Evolutionary conservation across 2,113 vertebrate species (phyloP).

Genomic region (Neotragus pygmaeus): DNA sequence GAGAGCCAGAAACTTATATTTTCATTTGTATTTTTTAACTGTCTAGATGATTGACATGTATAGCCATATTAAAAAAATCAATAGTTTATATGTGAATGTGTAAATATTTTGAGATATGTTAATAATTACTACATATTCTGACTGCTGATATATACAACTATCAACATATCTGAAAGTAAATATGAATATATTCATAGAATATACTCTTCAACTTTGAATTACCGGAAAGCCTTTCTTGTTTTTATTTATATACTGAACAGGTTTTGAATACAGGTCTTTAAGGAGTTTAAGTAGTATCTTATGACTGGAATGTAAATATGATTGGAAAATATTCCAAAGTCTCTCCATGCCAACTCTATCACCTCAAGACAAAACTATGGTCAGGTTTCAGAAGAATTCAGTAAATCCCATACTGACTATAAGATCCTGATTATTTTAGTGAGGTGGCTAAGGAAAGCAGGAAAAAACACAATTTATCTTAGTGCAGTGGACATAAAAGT

Average conservation of each 20-base stretch:
- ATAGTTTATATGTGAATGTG: background rate
- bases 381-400: conserved; percentile 5
- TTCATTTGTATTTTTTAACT: background rate
- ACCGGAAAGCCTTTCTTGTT: background rate
- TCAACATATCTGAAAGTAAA: background rate
- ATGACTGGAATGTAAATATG: background rate
- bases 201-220: background rate
- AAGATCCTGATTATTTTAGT: conserved; percentile 26
- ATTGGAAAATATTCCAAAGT: background rate
- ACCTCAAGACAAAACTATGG: background rate
- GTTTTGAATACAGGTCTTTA: background rate
- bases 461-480: background rate
- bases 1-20: background rate
- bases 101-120: background rate
- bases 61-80: background rate
- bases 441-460: background rate
- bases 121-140: background rate
- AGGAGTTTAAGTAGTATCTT: background rate
- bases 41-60: background rate
- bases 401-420: background rate
- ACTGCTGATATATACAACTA: background rate
- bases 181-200: background rate
- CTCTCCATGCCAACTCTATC: background rate
- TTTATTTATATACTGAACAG: background rate
- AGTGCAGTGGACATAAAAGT: background rate